phyloP scores from a whole-genome alignment of 1,140 invertebrate species.

The Sinella curviseta region DNA sequence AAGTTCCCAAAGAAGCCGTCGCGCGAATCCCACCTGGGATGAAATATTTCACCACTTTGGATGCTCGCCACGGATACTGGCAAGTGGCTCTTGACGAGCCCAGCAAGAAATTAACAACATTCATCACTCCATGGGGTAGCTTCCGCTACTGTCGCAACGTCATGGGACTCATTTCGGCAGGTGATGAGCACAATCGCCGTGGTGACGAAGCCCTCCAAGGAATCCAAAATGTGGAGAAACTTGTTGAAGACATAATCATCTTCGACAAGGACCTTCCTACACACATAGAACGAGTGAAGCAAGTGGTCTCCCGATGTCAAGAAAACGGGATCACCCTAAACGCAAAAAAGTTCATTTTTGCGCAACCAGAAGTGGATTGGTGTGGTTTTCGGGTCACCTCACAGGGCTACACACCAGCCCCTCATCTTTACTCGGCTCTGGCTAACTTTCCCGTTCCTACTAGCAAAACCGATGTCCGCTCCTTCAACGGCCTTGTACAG shows the following conservation, averaged over 20 bases:
- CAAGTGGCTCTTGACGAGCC: constrained; percentile 48
- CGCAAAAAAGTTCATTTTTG: constrained; percentile 11
- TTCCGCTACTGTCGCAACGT: constrained; percentile 44
- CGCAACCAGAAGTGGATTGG: neutral
- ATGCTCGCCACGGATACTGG: constrained; percentile 51
- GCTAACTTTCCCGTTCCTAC: neutral
- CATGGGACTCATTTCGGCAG: neutral
- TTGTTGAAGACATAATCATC: neutral
- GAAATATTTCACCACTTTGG: neutral
- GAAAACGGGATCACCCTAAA: neutral
- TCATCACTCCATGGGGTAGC: constrained; percentile 49
- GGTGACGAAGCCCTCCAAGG: constrained; percentile 4
- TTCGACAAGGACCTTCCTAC: neutral
- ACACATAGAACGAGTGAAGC: neutral
- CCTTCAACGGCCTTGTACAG: neutral
- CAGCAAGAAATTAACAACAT: neutral
- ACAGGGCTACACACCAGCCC: neutral
- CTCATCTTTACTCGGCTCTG: neutral
- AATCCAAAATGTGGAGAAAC: neutral
- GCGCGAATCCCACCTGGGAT: neutral
- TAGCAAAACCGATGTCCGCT: constrained; percentile 1
- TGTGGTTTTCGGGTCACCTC: neutral
- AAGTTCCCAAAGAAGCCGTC: neutral
- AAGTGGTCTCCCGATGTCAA: neutral
- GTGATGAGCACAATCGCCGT: constrained; percentile 8